Conservation (phyloP, 2,113 vertebrate species). For the Fulica atra region DNA sequence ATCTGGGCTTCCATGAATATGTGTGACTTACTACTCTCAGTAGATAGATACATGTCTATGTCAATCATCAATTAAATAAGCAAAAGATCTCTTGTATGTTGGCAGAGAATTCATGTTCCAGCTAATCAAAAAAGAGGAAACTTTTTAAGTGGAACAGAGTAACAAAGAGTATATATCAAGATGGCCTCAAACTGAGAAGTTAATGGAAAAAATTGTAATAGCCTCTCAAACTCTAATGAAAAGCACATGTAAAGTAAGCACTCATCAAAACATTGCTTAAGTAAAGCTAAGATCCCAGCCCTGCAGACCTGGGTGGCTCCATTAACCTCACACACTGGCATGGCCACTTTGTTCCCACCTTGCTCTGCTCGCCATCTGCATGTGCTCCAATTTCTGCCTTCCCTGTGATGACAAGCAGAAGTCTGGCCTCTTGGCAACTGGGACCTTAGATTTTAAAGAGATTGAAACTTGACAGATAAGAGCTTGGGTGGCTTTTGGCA, state of each 20-base stretch:
- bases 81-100: not conserved
- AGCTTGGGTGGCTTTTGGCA: not conserved
- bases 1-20: not conserved
- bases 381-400: not conserved
- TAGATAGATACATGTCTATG: not conserved
- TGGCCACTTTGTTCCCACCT: not conserved
- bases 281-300: too few relatives aligned
- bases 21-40: not conserved
- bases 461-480: not conserved
- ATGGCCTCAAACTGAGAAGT: not conserved
- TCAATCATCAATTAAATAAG: not conserved
- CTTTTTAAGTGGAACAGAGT: not conserved
- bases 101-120: not conserved
- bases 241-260: not conserved
- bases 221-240: not conserved
- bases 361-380: not conserved
- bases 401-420: not conserved
- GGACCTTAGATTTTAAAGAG: not conserved
- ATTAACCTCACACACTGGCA: accelerated
- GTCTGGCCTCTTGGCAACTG: not conserved
- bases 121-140: not conserved
- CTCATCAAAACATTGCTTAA: not conserved
- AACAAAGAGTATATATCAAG: not conserved
- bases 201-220: not conserved
- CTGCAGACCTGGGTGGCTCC: accelerated